phyloP scores from a whole-genome alignment of 1,140 invertebrate genomes.

The Phthorimaea operculella region DNA sequence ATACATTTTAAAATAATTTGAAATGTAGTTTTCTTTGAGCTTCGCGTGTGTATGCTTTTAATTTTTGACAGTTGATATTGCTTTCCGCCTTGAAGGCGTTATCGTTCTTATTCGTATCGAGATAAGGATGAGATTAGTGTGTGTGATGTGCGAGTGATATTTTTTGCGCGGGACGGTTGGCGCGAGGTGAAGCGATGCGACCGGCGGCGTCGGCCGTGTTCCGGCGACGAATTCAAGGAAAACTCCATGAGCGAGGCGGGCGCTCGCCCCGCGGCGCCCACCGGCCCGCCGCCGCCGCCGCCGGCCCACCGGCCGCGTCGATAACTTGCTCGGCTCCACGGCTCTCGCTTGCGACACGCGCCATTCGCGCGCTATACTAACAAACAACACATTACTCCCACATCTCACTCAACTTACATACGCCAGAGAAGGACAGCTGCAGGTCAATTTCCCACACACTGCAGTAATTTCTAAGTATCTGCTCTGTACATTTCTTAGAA shows the following conservation, averaged over 20 bases:
- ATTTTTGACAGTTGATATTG: constrained; percentile 68
- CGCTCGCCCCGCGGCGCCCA: not conserved
- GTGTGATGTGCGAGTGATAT: constrained; percentile 37
- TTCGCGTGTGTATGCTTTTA: constrained; percentile 61
- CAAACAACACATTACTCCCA: constrained; percentile 1
- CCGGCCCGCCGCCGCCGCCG: not conserved
- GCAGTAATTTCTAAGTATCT: constrained; percentile 8
- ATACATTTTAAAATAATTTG: constrained; percentile 59
- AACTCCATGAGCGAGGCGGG: constrained; percentile 31
- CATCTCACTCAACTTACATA: not conserved
- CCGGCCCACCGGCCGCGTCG: constrained; percentile 18
- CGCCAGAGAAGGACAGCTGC: not conserved
- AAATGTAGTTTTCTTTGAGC: constrained; percentile 61
- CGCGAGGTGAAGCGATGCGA: constrained; percentile 36
- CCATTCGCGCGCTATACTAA: constrained; percentile 5
- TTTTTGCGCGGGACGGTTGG: constrained; percentile 65
- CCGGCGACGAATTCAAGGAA: constrained; percentile 42
- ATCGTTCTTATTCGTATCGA: constrained; percentile 40
- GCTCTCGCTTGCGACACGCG: constrained; percentile 21
- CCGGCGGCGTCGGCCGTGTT: constrained; percentile 40
- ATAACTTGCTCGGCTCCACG: constrained; percentile 30
- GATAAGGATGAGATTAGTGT: constrained; percentile 50
- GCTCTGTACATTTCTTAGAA: constrained; percentile 20
- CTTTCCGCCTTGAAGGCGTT: constrained; percentile 40
- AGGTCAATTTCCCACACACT: not conserved